Base-by-base conservation (phyloP, 1,140 invertebrate genomes). In the Chelonus insularis region DNA sequence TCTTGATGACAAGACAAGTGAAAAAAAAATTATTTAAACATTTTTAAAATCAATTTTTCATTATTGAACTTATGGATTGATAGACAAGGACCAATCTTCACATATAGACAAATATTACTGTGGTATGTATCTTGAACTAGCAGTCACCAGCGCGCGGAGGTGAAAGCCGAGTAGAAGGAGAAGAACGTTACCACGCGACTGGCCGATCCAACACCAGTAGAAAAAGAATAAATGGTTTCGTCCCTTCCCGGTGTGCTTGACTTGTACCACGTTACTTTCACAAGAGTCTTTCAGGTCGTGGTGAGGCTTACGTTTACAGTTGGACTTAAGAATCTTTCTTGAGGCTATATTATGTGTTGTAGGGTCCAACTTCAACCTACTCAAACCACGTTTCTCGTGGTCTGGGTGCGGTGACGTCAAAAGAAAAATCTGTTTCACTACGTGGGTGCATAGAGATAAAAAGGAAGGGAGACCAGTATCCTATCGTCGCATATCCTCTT, bases 211-310 rank as follows among this genome's bases (percentile, higher is more conserved):
- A 52, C 56, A 48, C 41, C 48, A 61, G 52, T 54, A 60, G 57
- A 60, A 55, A 61, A 62, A 41, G 50, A 54, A 45, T 36, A 36
- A 50, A 45, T 21, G 41, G 37, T 50, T 64, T 32, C 56, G 55
- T 51, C 45, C 52, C 47, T 54, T 51, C 45, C 52, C 57, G 18
- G 43, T 52, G 23, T 43, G 41, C 45, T 56, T 37, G 43, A 57
- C 62, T 60, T 55, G 59, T 70, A 64, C 64, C 64, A 71, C 68
- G 72, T 70, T 72, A 74, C 72, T 74, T 74, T 74, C 72, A 72
- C 72, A 69, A 74, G 64, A 68, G 62, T 68, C 63, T 69, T 68
- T 60, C 64, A 52, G 52, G 36, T 34, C 25, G 25, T 32, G 29
- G 25, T 34, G 34, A 51, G 48, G 18, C 52, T 16, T 50, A 18